phyloP scores from a whole-genome alignment of 2,888 invertebrate species.

The Tubiluchus corallicola region DNA sequence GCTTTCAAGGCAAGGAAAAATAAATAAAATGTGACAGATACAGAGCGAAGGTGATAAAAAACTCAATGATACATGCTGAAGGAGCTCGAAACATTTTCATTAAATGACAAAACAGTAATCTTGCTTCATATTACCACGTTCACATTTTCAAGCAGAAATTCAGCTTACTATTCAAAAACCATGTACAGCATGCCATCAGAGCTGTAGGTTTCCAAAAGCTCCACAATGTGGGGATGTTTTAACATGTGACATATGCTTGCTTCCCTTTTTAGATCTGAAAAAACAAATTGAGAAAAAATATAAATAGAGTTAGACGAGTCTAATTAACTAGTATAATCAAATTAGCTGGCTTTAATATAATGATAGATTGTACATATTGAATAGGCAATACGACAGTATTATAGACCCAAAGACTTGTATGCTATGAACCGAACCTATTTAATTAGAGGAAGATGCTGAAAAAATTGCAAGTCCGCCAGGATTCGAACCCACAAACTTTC shows the following conservation, averaged over 20 bases:
- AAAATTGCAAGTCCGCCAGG: no score
- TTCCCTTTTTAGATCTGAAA: constrained; percentile 80
- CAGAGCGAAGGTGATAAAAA: background rate
- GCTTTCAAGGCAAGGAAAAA: no score
- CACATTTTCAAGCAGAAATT: no score
- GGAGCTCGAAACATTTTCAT: background rate
- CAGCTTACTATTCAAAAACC: constrained; percentile 96
- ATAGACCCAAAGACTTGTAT: no score
- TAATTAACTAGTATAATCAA: no score
- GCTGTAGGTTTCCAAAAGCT: constrained; percentile 90
- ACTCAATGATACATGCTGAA: background rate
- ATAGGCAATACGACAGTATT: constrained; percentile 23
- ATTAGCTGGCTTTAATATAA: no score
- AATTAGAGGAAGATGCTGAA: no score
- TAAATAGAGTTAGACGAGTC: background rate
- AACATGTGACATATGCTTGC: constrained; percentile 83
- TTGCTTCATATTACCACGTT: no score
- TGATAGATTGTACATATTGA: constrained; percentile 7
- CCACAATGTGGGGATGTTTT: constrained; percentile 96
- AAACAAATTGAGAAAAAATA: constrained; percentile 14
- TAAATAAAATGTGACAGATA: background rate
- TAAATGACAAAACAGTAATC: background rate
- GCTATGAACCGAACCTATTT: no score
- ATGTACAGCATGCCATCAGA: constrained; percentile 97
- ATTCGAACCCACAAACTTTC: no score